Conservation (phyloP, 2,888 invertebrate species). For the Cabera pusaria region DNA sequence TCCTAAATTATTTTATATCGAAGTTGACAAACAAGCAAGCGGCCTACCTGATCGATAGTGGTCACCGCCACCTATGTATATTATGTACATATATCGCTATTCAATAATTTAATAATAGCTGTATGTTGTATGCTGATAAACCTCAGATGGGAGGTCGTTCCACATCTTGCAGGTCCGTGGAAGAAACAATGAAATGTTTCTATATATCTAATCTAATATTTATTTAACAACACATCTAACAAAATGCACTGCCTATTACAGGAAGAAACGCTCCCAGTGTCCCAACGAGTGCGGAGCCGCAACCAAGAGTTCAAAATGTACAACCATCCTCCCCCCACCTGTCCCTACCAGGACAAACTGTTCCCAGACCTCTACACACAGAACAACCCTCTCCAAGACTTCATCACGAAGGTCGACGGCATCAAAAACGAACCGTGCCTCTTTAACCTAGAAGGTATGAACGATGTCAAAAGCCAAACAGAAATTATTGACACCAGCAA, state of each 20-base stretch:
- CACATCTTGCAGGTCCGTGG: no score
- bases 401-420: constrained; percentile 34
- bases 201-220: no score
- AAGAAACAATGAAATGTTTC: no score
- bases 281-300: constrained; percentile 48
- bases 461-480: constrained; percentile 38
- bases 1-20: no score
- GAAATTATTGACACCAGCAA: constrained; percentile 51
- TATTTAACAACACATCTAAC: no score
- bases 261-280: constrained; percentile 50
- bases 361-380: constrained; percentile 52
- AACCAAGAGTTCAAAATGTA: constrained; percentile 53
- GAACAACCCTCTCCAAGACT: constrained; percentile 31
- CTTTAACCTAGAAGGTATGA: constrained; percentile 44
- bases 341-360: constrained; percentile 37
- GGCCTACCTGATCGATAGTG: no score
- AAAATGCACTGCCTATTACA: constrained; percentile 32
- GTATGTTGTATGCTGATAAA: no score
- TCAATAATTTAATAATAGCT: no score
- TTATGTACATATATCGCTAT: no score
- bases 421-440: constrained; percentile 21
- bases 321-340: constrained; percentile 45
- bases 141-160: no score
- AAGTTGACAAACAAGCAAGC: no score
- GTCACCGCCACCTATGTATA: no score